phyloP scores from a whole-genome alignment of 2,797 vertebrate species.

The Heterohyrax brucei region DNA sequence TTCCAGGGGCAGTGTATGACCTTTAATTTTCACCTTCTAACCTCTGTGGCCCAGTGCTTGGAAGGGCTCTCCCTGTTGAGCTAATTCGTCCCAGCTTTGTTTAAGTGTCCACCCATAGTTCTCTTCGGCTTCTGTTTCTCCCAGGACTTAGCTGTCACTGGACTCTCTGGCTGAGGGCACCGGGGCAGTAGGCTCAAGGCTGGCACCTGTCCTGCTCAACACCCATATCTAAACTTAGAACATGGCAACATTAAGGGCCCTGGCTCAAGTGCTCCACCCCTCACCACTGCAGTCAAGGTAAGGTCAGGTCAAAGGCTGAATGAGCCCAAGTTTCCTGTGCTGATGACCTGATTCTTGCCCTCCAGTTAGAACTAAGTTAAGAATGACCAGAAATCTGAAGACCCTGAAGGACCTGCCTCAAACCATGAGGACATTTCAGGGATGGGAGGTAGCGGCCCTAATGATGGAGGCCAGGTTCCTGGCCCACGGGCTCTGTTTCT shows the following conservation, averaged over 20 bases:
- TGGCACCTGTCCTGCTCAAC: not conserved
- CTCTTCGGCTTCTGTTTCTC: not conserved
- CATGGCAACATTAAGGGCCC: not conserved
- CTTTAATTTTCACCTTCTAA: not conserved
- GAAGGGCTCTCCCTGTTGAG: not conserved
- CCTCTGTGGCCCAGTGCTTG: not conserved
- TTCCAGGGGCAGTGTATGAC: not conserved
- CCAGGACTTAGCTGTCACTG: not conserved
- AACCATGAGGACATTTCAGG: not conserved
- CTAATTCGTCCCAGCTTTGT: not conserved
- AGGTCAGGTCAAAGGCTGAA: not conserved
- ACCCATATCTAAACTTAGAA: not conserved
- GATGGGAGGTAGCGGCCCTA: slow-evolving; percentile 22
- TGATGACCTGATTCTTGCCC: not conserved
- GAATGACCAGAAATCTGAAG: slow-evolving; percentile 52
- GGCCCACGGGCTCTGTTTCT: not conserved
- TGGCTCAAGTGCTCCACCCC: not conserved
- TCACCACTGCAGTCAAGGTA: not conserved
- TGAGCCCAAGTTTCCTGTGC: not conserved
- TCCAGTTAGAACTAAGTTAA: not conserved
- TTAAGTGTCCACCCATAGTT: not conserved
- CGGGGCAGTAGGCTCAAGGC: not conserved
- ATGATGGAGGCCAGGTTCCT: not conserved
- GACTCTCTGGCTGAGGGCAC: not conserved
- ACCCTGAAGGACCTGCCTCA: slow-evolving; percentile 4